phyloP scores from a whole-genome alignment of 2,797 vertebrate species.

The Catostomus latipinnis region DNA sequence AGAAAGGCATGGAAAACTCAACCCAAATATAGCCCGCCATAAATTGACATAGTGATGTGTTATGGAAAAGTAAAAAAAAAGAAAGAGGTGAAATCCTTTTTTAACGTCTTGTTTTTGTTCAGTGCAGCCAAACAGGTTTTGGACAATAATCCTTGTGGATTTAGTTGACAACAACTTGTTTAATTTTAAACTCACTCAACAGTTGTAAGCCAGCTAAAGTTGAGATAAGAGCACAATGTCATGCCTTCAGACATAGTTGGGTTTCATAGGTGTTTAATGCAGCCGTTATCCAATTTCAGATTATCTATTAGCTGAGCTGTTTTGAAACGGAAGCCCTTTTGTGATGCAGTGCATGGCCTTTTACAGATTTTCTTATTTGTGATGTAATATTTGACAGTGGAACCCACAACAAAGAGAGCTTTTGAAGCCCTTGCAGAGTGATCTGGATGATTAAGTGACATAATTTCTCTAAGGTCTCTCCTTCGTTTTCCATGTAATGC shows the following conservation, averaged over 20 bases:
- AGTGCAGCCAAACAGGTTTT: slow-evolving; percentile 13
- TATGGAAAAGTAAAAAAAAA: neutral
- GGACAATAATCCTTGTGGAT: neutral
- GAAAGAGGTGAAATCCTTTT: too few relatives aligned
- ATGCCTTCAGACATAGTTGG: neutral
- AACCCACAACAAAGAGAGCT: slow-evolving; percentile 36
- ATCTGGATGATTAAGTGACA: slow-evolving; percentile 44
- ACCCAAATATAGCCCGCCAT: neutral
- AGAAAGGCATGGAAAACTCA: neutral
- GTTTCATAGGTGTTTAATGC: neutral
- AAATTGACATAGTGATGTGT: slow-evolving; percentile 1
- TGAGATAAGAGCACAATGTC: slow-evolving; percentile 2
- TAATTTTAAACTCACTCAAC: neutral
- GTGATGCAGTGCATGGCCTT: slow-evolving; percentile 7
- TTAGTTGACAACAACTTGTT: slow-evolving; percentile 1
- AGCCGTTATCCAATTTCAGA: slow-evolving; percentile 37
- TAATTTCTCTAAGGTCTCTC: slow-evolving; percentile 28
- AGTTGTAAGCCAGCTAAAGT: neutral
- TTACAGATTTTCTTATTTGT: slow-evolving; percentile 20
- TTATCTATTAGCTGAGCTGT: neutral
- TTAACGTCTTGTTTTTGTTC: slow-evolving; percentile 1
- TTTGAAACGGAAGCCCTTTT: neutral
- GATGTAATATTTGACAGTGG: slow-evolving; percentile 38
- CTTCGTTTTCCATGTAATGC: slow-evolving; percentile 37
- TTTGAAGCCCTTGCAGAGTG: slow-evolving; percentile 12